Conservation (phyloP, 2,888 invertebrate genomes). For the Octonoba sinensis region DNA sequence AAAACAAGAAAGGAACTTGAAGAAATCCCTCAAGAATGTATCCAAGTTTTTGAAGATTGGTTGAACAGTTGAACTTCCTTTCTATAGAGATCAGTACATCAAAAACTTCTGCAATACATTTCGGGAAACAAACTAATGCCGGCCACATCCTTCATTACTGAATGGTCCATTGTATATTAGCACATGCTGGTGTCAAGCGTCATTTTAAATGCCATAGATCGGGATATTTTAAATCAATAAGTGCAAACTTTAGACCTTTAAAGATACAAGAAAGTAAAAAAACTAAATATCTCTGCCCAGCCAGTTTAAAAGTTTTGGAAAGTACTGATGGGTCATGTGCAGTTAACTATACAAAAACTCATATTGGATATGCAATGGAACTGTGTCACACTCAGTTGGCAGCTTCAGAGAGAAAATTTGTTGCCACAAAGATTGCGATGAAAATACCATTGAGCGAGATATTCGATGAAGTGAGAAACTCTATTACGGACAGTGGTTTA, state of each 20-base stretch:
- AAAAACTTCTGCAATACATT: too few species aligned
- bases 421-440: neutral
- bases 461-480: conserved; percentile 11
- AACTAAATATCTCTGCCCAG: conserved; percentile 1
- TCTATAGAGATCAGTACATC: too few species aligned
- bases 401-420: neutral
- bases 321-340: neutral
- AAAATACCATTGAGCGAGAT: conserved; percentile 11
- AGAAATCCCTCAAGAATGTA: too few species aligned
- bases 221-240: neutral
- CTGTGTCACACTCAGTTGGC: neutral
- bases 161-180: too few species aligned
- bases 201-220: conserved; percentile 9
- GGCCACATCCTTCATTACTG: too few species aligned
- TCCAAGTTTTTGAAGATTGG: too few species aligned
- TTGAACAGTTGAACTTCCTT: too few species aligned
- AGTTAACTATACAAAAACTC: neutral
- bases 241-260: neutral
- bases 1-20: too few species aligned
- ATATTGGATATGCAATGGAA: conserved; percentile 11
- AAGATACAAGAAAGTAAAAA: conserved; percentile 19
- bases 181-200: neutral
- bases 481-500: neutral
- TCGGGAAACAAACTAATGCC: too few species aligned
- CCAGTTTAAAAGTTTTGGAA: conserved; percentile 1